Evolutionary conservation across 2,797 vertebrate species (phyloP).

Genomic region (Enteromius paludinosus): DNA sequence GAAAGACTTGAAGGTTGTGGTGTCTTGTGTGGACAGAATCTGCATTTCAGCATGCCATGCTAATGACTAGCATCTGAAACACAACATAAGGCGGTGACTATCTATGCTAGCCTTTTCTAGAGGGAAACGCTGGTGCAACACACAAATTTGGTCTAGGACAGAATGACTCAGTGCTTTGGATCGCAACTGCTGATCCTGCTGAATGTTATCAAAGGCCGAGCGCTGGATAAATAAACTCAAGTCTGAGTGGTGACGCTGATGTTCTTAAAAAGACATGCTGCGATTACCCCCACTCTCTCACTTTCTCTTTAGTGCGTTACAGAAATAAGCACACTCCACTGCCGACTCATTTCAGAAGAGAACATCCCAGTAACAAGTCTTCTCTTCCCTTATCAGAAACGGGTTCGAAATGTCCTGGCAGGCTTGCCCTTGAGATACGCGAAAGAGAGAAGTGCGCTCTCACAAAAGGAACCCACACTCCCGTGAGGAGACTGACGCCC

Average conservation of each 20-base stretch:
- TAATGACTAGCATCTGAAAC: conserved; percentile 5
- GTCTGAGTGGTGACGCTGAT: conserved; percentile 52
- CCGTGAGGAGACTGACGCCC: conserved; percentile 52
- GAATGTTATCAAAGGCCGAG: conserved; percentile 52
- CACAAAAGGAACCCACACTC: conserved; percentile 47
- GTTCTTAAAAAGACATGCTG: conserved; percentile 46
- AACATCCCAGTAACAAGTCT: conserved; percentile 47
- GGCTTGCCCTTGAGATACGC: conserved; percentile 64
- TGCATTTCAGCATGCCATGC: background rate
- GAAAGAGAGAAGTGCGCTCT: conserved; percentile 33
- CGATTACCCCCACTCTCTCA: conserved; percentile 37
- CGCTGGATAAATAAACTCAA: conserved; percentile 58
- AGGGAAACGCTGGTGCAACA: background rate
- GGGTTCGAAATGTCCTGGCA: conserved; percentile 55
- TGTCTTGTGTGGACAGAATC: background rate
- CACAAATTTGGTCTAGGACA: conserved; percentile 33
- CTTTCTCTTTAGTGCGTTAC: background rate
- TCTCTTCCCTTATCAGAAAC: conserved; percentile 62
- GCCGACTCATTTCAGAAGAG: conserved; percentile 40
- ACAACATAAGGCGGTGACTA: conserved; percentile 17
- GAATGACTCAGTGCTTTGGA: conserved; percentile 41
- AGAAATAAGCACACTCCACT: conserved; percentile 18
- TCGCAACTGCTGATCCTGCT: conserved; percentile 30
- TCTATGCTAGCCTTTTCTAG: background rate
- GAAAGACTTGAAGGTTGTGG: background rate